Base-by-base conservation (phyloP, 2,113 vertebrate genomes). In the Alethe castanea region DNA sequence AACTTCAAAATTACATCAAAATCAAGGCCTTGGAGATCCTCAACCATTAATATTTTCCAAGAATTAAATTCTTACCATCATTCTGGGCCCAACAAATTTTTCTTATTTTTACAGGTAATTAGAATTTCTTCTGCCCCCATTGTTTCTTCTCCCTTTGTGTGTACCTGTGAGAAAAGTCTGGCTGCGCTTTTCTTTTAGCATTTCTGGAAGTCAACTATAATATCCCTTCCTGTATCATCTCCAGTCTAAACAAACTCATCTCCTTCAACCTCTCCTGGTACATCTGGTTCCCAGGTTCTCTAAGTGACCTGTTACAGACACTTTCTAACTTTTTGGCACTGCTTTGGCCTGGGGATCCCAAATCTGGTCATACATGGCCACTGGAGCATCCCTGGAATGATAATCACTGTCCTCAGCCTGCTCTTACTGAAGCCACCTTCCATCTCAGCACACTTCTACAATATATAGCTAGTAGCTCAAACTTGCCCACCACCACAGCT, bases 401-500 rank as follows among this genome's bases (percentile, higher is more conserved):
- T 2, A n/a, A 45, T 10, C 17, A 50, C 8, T 24, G 6, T 65
- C 61, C 18, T 70, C 25, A 80, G 19, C 16, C 19, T n/a, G 33
- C 40, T 70, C 6, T 80, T 84, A 36, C 52, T 47, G 16, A 33
- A 17, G 8, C 33, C 4, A 50, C 8, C 14, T 48, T 90, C 61
- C 14, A 31, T 3, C 1, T 52, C 40, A 57, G 36, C 9, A 84
- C 13, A 31, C 1, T 52, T 19, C 19, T 33, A 19, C 4, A 45
- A 29, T 23, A 14, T n/a, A 38, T 29, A 76, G 4, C 12, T 61
- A 47, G 13, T 8, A 18, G 9, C n/a, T 84, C 26, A 20, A 52
- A 42, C 11, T 29, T 4, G 1, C 10, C 11, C 0, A 0, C 6
- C 22, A 47, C 4, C 7, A 56, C 40, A 60, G 16, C 8, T 45